Evolutionary conservation across 2,888 invertebrate species (phyloP).

Genomic region (Andrena minutula): DNA sequence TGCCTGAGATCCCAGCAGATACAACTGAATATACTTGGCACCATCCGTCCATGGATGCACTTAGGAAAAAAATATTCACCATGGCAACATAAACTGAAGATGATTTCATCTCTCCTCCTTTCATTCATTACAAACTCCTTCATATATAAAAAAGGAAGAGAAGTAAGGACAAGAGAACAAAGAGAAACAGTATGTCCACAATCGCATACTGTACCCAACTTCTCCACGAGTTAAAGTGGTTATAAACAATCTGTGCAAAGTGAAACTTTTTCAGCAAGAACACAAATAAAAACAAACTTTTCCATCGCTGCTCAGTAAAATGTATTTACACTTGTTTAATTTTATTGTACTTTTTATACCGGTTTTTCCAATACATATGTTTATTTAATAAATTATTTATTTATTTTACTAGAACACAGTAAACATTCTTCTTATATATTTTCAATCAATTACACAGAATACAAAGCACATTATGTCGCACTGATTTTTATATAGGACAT

Average conservation of each 20-base stretch:
- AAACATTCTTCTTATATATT: conserved; percentile 18
- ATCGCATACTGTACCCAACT: conserved; percentile 14
- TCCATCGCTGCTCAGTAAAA: conserved; percentile 43
- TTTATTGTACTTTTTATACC: conserved; percentile 51
- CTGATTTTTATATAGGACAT: conserved; percentile 34
- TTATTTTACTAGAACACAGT: conserved; percentile 25
- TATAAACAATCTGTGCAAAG: conserved; percentile 29
- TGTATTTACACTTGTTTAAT: conserved; percentile 31
- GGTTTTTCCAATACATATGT: conserved; percentile 26
- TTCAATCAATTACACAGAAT: conserved; percentile 32
- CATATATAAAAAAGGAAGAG: conserved; percentile 11
- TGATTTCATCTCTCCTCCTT: conserved; percentile 52
- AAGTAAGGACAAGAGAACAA: conserved; percentile 14
- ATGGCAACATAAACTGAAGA: conserved; percentile 69
- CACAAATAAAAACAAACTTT: conserved; percentile 39
- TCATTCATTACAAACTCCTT: conserved; percentile 45
- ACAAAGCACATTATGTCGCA: conserved; percentile 13
- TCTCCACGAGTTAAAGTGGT: conserved; percentile 20
- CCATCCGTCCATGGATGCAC: conserved; percentile 75
- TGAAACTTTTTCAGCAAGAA: conserved; percentile 16
- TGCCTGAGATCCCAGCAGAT: conserved; percentile 64
- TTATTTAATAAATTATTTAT: conserved; percentile 64
- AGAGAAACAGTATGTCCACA: conserved; percentile 11
- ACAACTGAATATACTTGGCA: conserved; percentile 70
- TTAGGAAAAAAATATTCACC: conserved; percentile 78